Conservation (phyloP, 2,888 invertebrate genomes). For the Apamea epomidion region DNA sequence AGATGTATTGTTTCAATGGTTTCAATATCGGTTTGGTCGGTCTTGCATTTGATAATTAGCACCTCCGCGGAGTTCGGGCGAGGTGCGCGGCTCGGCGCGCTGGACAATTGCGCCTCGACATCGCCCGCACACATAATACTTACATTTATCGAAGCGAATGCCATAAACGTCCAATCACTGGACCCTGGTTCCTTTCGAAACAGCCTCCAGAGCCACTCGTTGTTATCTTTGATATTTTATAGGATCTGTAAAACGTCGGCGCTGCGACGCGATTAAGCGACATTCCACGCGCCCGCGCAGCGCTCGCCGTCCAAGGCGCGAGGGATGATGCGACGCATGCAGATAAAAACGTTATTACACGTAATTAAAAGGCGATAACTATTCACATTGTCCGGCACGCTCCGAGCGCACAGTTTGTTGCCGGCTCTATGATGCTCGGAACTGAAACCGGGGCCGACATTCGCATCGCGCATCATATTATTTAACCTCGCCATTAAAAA, state of each 20-base stretch:
- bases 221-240: conserved; percentile 90
- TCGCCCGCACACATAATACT: conserved; percentile 78
- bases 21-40: conserved; percentile 88
- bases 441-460: conserved; percentile 81
- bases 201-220: conserved; percentile 84
- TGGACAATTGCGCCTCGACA: conserved; percentile 79
- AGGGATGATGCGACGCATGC: conserved; percentile 74
- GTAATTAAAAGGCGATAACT: conserved; percentile 87
- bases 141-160: conserved; percentile 85
- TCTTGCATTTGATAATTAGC: conserved; percentile 90
- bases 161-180: conserved; percentile 89
- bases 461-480: conserved; percentile 85
- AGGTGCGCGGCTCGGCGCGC: conserved; percentile 65
- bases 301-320: conserved; percentile 66
- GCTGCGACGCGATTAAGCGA: conserved; percentile 87
- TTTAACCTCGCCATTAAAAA: conserved; percentile 90
- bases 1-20: conserved; percentile 89
- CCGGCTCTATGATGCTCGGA: conserved; percentile 78
- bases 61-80: conserved; percentile 82
- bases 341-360: conserved; percentile 84
- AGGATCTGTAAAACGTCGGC: conserved; percentile 90
- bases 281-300: conserved; percentile 82
- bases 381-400: conserved; percentile 80
- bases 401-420: conserved; percentile 80
- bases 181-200: conserved; percentile 79